Evolutionary conservation across 92 coral and sea anemone genomes (phyloP), one percentile per base, ranked within the genome.

Genomic region (Bergia sp.): DNA sequence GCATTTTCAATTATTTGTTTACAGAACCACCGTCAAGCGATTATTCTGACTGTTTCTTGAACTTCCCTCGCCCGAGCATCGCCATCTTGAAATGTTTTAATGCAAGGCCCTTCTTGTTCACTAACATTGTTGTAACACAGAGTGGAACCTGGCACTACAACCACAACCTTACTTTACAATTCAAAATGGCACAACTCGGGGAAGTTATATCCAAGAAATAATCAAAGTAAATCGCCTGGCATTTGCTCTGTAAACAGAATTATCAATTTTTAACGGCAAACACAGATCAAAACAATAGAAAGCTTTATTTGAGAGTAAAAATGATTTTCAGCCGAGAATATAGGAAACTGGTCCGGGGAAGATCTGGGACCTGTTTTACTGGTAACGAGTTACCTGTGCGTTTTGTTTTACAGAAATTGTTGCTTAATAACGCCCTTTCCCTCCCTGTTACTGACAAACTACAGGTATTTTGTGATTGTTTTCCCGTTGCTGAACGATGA

Each of bases 401-500:
- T 1, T 41, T 67, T n/a, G 29, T 67, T n/a, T 36, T 67, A 67
- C 2, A 36, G 37, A 67, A 67, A 67, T 40, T 2, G 76, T 37
- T 29, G 76, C 11, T 6, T 12, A 1, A 21, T 41, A 73, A 43
- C 15, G 20, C 77, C 77, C 77, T 23, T 41, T 41, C 77, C 77
- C 41, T 20, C 77, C 77, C 41, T 72, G 77, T 16, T 73, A 2
- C 20, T 39, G 41, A 12, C 7, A 38, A 37, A 37, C 77, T 5
- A 12, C 77, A 73, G 77, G 77, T 73, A 73, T 13, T 37, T 20
- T 7, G 18, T 73, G 44, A 20, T 73, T 73, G 41, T 73, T 73
- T 37, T 73, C 77, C 77, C 29, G 29, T 73, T 73, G n/a, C 11
- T 73, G 18, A 73, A 73, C 77, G 77, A 73, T 73, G 77, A 73